Conservation (phyloP, 2,888 invertebrate species). For the Pardosa pseudoannulata region DNA sequence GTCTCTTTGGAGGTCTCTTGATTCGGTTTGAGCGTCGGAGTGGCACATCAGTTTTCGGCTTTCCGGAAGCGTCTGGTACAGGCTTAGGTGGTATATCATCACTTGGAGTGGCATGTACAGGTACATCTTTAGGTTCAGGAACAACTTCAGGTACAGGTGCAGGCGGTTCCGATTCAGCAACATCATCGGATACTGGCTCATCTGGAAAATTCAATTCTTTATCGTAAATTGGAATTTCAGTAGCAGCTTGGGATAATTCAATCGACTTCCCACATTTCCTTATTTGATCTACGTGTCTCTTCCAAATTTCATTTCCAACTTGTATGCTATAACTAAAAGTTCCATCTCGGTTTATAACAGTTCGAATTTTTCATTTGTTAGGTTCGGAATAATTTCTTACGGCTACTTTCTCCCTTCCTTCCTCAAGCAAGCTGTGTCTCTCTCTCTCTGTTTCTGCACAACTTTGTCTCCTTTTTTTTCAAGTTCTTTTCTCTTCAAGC, state of each 20-base stretch:
- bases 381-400: too few species aligned
- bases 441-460: too few species aligned
- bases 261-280: constrained; percentile 47
- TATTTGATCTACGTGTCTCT: constrained; percentile 39
- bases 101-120: constrained; percentile 15
- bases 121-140: constrained; percentile 17
- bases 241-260: constrained; percentile 49
- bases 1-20: constrained; percentile 45
- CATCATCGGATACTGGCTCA: constrained; percentile 50
- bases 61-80: constrained; percentile 19
- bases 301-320: too few species aligned
- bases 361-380: too few species aligned
- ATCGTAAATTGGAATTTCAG: constrained; percentile 49
- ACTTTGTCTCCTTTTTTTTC: too few species aligned
- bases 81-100: constrained; percentile 19
- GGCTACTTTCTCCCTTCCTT: too few species aligned
- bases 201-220: constrained; percentile 47
- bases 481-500: too few species aligned
- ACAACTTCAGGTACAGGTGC: constrained; percentile 44
- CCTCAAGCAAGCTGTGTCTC: too few species aligned
- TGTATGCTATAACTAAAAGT: too few species aligned
- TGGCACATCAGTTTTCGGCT: constrained; percentile 27
- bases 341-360: too few species aligned
- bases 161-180: constrained; percentile 50
- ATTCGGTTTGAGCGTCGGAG: constrained; percentile 45